Base-by-base conservation (phyloP, 1,140 invertebrate species). In the Drosophila arawakana region DNA sequence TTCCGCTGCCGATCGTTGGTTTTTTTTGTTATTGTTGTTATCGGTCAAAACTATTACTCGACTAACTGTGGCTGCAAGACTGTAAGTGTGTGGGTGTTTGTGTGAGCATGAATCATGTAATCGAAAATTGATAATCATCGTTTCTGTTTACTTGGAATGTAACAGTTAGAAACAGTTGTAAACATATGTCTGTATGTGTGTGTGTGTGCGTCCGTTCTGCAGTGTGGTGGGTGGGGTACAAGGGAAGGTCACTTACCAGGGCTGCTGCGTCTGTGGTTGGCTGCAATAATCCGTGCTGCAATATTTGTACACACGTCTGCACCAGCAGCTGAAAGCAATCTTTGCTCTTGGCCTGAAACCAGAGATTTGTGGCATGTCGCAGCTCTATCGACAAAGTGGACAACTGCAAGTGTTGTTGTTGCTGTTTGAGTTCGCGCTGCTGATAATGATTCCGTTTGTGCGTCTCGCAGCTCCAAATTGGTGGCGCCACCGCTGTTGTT, bases 261-360 rank as follows among this genome's bases (percentile, higher is more conserved):
- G 10, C 69, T 61, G 37, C 67, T 47, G 49, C 30, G 46, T 59
- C 47, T 60, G 66, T 58, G 39, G 66, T 41, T 8, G 41, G 43
- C 18, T 47, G 66, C 2, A 72, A 34, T 49, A 89, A 59, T 13
- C 80, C 84, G 49, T 89, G 84, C 49, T 70, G 69, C 30, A 89
- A 60, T 34, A 89, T 84, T n/a, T 82, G 65, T 1, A 63, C 59
- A 60, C 74, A 84, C 6, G 59, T 79, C 15, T 80, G 77, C 43
- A 74, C 52, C 15, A 85, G 62, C 43, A 78, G 9, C 46, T 86
- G 78, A 11, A 78, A 55, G 15, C 71, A 50, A 8, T 81, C 72
- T 11, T 67, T 49, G 7, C 62, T 73, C 2, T 81, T 78, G 15
- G 60, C 34, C 13, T 70, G 82, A 5, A 85, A 81, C 82, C 82